Base-by-base conservation (phyloP, 2,113 vertebrate genomes). In the Lepus americanus region DNA sequence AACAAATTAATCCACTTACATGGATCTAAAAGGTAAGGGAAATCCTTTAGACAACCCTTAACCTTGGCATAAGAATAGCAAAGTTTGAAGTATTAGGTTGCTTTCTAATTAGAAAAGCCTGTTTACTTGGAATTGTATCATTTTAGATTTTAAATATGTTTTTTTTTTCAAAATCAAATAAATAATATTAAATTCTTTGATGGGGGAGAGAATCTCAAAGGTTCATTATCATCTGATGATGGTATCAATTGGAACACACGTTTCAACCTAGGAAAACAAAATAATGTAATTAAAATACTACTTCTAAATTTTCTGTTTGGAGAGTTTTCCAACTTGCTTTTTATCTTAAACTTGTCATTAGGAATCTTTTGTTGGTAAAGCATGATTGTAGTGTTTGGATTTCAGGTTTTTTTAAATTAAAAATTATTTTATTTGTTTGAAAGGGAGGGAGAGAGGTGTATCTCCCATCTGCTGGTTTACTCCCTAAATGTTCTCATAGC, bases 231-330 rank as follows among this genome's bases (percentile, higher is more conserved):
- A 82, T 93, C 55, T 82, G 61, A 78, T 96, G 49, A 80, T 96
- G 92, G 33, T 95, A 67, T 94, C 94, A 82, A 11, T 29, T 95
- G 79, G 83, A 78, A 69, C 36, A 83, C 76, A 72, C 95, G 93
- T 94, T 95, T 95, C 87, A 94, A 81, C 20, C 87, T 87, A 84
- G 1, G 55, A 95, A 88, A 95, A 94, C 82, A 79, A 88, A 95
- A 94, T 86, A 79, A 88, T 91, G 53, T n/a, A 91, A 63, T 92
- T 92, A 89, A 94, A 94, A 92, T 36, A 92, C 77, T 73, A 59
- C 51, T 53, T 89, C 95, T 92, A 85, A 97, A 83, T 72, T 92
- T 87, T 96, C 31, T 72, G 27, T 90, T 95, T 87, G 83, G 39
- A 72, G 31, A 44, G 27, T 84, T 90, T 92, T 72, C 36, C 39